Evolutionary conservation across 1,140 invertebrate species (phyloP), one percentile per base, ranked within the genome.

Genomic region (Lordiphosa clarofinis): DNA sequence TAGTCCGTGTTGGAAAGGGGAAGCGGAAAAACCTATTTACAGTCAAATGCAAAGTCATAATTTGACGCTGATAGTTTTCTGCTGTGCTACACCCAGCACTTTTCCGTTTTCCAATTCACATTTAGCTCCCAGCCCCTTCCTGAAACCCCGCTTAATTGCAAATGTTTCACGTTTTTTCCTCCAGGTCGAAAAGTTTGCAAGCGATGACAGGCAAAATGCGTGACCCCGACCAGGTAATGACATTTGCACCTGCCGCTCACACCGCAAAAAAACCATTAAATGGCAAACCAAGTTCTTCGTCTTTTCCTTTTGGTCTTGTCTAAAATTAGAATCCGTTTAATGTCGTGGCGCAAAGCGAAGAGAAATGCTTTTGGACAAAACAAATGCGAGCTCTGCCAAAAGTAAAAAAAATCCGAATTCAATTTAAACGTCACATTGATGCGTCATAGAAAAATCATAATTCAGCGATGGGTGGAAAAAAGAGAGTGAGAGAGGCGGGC

Each of bases 341-440:
- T 61, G 50, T 57, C 64, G 40, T 33, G 7, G 6, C 38, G n/a
- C 21, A 36, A 28, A 40, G 36, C 11, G 38, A 50, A 42, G 38
- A 33, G 11, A 56, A 47, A 65, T 37, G 33, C 39, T 54, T 58
- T 54, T 48, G 43, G 56, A 44, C 60, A 52, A 46, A 68, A 40
- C 46, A 15, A 37, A 33, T 36, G 12, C 3, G 40, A 40, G 11
- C 37, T 37, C 13, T 21, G 53, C 35, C 43, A 49, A 56, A 52
- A 57, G 37, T 24, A 57, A 59, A 56, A 70, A 15, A 15, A 67
- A 62, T 66, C 43, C 39, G 63, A 71, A 82, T 75, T 75, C 71
- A 79, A 81, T 79, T 71, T 62, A 70, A 81, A 67, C 60, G 57
- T 81, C 75, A 55, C 65, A 55, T 37, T 49, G 54, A 54, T 46